Base-by-base conservation (phyloP, 2,888 invertebrate genomes). In the Eristalis intricaria region DNA sequence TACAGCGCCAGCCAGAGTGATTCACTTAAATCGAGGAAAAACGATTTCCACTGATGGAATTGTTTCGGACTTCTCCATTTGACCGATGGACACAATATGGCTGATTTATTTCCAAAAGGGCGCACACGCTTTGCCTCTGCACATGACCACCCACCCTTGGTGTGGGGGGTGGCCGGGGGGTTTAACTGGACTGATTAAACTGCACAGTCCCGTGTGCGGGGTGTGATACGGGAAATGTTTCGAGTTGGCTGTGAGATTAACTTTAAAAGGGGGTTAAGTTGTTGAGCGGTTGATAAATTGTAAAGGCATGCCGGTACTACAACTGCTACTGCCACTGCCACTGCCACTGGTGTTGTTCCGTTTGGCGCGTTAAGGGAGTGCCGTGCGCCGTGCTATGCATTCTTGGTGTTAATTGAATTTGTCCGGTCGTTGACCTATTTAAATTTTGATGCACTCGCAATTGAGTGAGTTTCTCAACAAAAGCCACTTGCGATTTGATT, bases 31-130 rank as follows among this genome's bases (percentile, higher is more conserved):
- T 73, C 60, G 66, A 68, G 35, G 74, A 65, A 65, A 70, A 71
- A 40, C 58, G 70, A 58, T 71, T 65, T 78, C 61, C 78, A 58
- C 56, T 71, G 70, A 78, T 78, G 71, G 66, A 80, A 80, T 80
- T 80, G 74, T 74, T 80, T 68, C 68, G 66, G 35, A 65, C 35
- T 8, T 26, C 23, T 29, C 43, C 38, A 35, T 63, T 38, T 60
- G 66, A 66, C 73, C 73, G 73, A 78, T 78, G 65, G 40, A 78
- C 70, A 78, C 64, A 78, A 78, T 78, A 71, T 78, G 65, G 64
- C 70, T 71, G 71, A 78, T 78, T 78, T 78, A 60, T 26, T 78
- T 56, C 64, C 38, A n/a, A 69, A 32, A 7, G 43, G 50, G 40
- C 32, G 40, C 26, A n/a, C 63, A 32, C 26, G 15, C 35, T 56